Evolutionary conservation across 2,113 vertebrate genomes (phyloP).

Genomic region (Nannobrachium achirus): DNA sequence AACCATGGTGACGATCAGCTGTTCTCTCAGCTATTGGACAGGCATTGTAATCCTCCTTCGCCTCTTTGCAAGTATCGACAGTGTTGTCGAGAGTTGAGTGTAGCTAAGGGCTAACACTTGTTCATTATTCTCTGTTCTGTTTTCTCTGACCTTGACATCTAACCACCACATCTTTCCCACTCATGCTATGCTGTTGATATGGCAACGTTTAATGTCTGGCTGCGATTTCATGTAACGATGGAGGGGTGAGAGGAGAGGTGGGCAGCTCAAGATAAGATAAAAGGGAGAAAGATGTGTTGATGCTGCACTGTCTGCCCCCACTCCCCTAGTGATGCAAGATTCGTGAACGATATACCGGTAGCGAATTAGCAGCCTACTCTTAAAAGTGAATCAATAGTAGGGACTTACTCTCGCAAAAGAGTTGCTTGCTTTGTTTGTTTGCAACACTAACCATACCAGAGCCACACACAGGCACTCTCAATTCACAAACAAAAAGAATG

Average conservation of each 20-base stretch:
- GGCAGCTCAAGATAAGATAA: too few species aligned
- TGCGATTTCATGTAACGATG: constrained; percentile 54
- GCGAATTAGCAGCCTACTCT: too few species aligned
- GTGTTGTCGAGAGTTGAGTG: constrained; percentile 19
- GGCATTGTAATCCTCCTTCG: constrained; percentile 12
- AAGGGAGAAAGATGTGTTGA: too few species aligned
- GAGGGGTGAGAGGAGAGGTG: constrained; percentile 8
- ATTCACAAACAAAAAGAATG: too few species aligned
- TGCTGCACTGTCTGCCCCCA: constrained; percentile 18
- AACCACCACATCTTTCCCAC: constrained; percentile 36
- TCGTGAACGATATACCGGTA: too few species aligned
- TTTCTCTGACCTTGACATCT: constrained; percentile 39
- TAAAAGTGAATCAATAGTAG: too few species aligned
- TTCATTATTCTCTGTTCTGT: constrained; percentile 30
- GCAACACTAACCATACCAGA: too few species aligned
- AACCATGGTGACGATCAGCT: constrained; percentile 59
- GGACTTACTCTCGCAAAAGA: too few species aligned
- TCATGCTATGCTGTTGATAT: constrained; percentile 68
- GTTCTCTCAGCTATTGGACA: constrained; percentile 15
- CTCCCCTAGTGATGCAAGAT: too few species aligned
- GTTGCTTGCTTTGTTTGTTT: too few species aligned
- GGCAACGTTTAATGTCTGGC: constrained; percentile 62
- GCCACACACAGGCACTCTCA: too few species aligned
- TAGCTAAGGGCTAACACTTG: constrained; percentile 14
- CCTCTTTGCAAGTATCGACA: background rate